Percentiles rank a stretch among this genome's conserved stretches.
Conservation (phyloP, 2,113 vertebrate species). For the Leucoraja erinaceus region DNA sequence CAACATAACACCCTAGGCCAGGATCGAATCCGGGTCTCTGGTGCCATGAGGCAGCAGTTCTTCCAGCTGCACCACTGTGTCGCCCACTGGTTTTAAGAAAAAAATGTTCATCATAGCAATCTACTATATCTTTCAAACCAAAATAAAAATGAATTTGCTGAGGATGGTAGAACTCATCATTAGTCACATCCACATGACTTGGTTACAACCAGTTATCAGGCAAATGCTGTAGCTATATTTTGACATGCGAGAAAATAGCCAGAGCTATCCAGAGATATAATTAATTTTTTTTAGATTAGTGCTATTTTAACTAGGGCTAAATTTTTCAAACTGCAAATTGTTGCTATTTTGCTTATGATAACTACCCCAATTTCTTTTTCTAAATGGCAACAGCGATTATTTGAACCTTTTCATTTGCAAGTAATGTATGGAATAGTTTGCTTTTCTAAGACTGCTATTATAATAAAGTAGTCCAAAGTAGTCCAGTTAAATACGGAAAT, state of each 20-base stretch:
- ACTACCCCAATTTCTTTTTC: not conserved
- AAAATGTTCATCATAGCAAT: no score
- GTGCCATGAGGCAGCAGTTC: no score
- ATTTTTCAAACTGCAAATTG: not conserved
- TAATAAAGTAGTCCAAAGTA: not conserved
- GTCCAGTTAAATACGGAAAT: not conserved
- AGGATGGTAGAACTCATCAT: not conserved
- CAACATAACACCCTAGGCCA: no score
- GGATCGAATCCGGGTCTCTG: no score
- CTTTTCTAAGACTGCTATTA: not conserved
- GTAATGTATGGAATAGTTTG: not conserved
- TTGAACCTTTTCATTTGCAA: not conserved
- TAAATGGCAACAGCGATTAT: not conserved
- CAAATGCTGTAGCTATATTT: conserved; percentile 26
- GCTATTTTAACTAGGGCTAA: conserved; percentile 35
- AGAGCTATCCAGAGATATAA: not conserved
- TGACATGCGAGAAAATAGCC: not conserved
- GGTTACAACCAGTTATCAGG: conserved; percentile 7
- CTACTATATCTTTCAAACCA: not conserved
- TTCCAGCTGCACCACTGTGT: no score
- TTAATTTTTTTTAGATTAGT: not conserved
- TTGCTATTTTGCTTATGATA: not conserved
- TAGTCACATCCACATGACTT: not conserved
- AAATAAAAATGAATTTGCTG: not conserved
- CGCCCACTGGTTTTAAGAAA: no score